These are phyloP conservation scores for Caenorhabditis afra DNA, from an alignment of 2,888 invertebrate genomes.

Conservation along the genomic window DNA sequence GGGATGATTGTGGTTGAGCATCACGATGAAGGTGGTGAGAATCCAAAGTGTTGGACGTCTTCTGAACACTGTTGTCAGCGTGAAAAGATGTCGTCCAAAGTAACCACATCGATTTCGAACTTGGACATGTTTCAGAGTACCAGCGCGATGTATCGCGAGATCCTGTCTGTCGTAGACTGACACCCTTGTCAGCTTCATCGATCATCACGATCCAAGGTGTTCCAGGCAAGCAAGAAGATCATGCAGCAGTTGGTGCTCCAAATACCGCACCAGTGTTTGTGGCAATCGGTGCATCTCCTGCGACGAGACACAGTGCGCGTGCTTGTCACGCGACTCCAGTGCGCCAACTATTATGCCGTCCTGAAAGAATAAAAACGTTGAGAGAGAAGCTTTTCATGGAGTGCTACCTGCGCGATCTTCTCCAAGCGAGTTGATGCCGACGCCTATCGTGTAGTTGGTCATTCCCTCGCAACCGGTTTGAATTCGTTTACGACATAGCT, in stretches of 20 bases:
- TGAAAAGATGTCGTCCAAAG: background rate
- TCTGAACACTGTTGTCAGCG: background rate
- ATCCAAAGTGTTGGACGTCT: too few species aligned
- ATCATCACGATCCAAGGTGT: conserved; percentile 49
- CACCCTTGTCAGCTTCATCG: conserved; percentile 36
- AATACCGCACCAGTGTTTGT: conserved; percentile 94
- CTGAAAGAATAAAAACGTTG: too few species aligned
- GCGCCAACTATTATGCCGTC: conserved; percentile 97
- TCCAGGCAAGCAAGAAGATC: conserved; percentile 83
- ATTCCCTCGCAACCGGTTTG: conserved; percentile 99
- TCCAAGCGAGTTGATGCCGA: too few species aligned
- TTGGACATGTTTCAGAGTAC: conserved; percentile 6
- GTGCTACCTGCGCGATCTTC: too few species aligned
- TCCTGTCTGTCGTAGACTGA: conserved; percentile 21
- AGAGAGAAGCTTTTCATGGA: too few species aligned
- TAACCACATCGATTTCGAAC: background rate
- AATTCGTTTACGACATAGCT: too few species aligned
- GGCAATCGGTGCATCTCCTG: conserved; percentile 84
- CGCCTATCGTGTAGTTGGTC: conserved; percentile 99
- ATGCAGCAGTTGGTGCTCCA: conserved; percentile 88
- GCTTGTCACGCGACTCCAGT: conserved; percentile 96
- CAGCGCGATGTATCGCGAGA: conserved; percentile 34
- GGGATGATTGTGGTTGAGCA: conserved; percentile 57
- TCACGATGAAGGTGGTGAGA: conserved; percentile 26
- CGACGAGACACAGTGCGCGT: conserved; percentile 99